These are phyloP conservation scores for Mormyrops boulengeri DNA, from an alignment of 2,797 vertebrate genomes.

Conservation along the genomic window DNA sequence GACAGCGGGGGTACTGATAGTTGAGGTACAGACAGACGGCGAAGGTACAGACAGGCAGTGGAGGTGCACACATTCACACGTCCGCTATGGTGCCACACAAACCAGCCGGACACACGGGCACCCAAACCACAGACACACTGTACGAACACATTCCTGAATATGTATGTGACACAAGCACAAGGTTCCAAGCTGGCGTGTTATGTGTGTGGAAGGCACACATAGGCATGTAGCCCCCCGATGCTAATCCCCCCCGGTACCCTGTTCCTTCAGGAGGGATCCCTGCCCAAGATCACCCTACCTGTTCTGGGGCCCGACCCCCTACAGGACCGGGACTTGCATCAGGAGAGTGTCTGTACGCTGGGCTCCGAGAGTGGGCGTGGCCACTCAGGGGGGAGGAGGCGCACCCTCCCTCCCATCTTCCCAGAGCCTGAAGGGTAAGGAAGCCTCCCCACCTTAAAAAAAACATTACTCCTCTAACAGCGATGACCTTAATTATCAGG, in stretches of 20 bases:
- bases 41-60: not conserved
- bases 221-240: not conserved
- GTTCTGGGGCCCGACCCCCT: constrained; percentile 50
- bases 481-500: not conserved
- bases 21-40: not conserved
- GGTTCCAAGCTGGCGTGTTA: not conserved
- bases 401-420: constrained; percentile 70
- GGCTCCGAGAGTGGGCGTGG: constrained; percentile 52
- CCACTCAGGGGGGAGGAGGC: constrained; percentile 49
- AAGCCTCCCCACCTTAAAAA: not conserved
- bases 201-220: not conserved
- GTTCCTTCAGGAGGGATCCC: constrained; percentile 64
- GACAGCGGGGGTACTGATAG: not conserved
- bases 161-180: not conserved
- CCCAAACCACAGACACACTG: not conserved
- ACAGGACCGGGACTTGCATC: constrained; percentile 71
- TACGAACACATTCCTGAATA: not conserved
- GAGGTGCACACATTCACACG: not conserved
- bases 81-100: not conserved
- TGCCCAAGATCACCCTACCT: constrained; percentile 63
- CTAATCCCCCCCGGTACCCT: not conserved
- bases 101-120: not conserved
- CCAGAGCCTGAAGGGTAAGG: constrained; percentile 56
- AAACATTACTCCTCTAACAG: not conserved
- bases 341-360: constrained; percentile 64